A percentile compares a stretch with the other conserved stretches of the same genome.
Evolutionary conservation across 2,888 invertebrate genomes (phyloP).

Genomic region (Steinernema hermaphroditum): DNA sequence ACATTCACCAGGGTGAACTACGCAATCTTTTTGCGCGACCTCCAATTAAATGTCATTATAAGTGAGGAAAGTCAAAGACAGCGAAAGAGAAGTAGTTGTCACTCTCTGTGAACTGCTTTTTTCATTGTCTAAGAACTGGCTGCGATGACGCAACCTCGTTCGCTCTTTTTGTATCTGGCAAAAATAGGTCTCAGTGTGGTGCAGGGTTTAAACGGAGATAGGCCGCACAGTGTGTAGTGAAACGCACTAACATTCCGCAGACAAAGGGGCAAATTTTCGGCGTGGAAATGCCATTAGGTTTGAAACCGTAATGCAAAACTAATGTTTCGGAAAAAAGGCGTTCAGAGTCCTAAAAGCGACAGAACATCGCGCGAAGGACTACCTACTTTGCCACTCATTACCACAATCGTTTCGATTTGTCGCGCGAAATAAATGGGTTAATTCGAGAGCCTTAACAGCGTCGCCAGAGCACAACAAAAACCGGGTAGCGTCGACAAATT

Average conservation of each 20-base stretch:
- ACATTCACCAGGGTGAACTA: not conserved
- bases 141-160: slow-evolving; percentile 7
- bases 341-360: no score
- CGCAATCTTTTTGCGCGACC: slow-evolving; percentile 21
- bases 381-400: not conserved
- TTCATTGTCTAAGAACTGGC: not conserved
- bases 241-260: no score
- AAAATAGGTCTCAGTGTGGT: no score
- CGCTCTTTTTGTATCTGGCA: not conserved
- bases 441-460: slow-evolving; percentile 27
- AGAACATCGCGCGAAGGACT: not conserved
- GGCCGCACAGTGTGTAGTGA: no score
- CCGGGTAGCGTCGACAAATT: slow-evolving; percentile 28
- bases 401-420: slow-evolving; percentile 10
- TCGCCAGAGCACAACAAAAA: slow-evolving; percentile 26
- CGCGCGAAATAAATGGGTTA: slow-evolving; percentile 19
- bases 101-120: not conserved
- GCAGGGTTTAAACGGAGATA: no score
- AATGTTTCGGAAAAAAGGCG: no score
- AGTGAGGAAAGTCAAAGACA: slow-evolving; percentile 23
- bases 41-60: slow-evolving; percentile 26
- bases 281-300: no score
- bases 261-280: no score
- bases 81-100: slow-evolving; percentile 8
- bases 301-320: no score